Conservation (phyloP, 2,113 vertebrate species). For the Columba livia region DNA sequence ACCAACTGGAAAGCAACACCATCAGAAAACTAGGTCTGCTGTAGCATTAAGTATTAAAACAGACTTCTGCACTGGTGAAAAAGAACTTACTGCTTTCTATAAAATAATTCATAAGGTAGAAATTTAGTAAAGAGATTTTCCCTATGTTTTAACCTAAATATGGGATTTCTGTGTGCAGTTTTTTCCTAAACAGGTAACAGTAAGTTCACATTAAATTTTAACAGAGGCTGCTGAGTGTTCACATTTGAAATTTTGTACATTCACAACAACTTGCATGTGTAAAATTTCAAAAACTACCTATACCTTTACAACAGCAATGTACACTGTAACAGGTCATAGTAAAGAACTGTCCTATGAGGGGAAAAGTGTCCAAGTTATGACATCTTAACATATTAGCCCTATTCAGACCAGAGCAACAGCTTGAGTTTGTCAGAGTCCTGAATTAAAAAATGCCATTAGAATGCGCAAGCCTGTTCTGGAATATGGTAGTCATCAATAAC, state of each 20-base stretch:
- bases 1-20: not conserved
- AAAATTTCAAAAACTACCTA: not conserved
- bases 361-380: not conserved
- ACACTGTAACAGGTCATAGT: not conserved
- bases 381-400: not conserved
- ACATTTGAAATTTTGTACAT: not conserved
- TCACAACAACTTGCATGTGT: not conserved
- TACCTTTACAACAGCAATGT: not conserved
- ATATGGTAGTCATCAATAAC: not conserved
- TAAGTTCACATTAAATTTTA: not conserved
- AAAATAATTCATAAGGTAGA: not conserved
- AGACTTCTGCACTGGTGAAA: slow-evolving; percentile 8
- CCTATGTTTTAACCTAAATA: not conserved
- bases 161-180: not conserved
- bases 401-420: not conserved
- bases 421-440: not conserved
- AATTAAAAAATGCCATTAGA: not conserved
- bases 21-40: not conserved
- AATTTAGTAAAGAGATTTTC: not conserved
- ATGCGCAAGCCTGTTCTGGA: not conserved
- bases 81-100: not conserved
- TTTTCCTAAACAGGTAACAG: not conserved
- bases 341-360: not conserved
- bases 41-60: slow-evolving; percentile 27
- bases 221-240: not conserved